Evolutionary conservation across 2,888 invertebrate species (phyloP), one percentile per base, ranked within the genome.

Genomic region (Frankliniella intonsa): DNA sequence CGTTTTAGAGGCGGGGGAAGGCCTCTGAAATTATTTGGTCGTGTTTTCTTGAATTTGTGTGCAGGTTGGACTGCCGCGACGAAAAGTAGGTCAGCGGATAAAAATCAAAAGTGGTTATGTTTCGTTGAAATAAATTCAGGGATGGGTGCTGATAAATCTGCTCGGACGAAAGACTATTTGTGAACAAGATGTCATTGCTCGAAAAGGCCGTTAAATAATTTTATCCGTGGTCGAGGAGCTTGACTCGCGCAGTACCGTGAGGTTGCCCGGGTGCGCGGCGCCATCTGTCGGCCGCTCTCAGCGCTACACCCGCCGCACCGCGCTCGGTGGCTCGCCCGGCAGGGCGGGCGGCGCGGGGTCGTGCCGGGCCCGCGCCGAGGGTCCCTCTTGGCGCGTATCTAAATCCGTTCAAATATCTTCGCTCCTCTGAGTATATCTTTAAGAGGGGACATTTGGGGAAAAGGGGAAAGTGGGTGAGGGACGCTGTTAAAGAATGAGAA

Each of bases 11-110:
- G 17, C 7, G 62, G n/a, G 62, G 62, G 62, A 10, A 7, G n/a
- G 62, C 0, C 19, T n/a, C n/a, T 62, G n/a, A 17, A 62, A 14
- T 62, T 62, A 62, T 1, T 76, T 25, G 22, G 22, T 9, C 3
- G 11, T 3, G 69, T 25, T 76, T 22, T 11, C 11, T 25, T 11
- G 25, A 76, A 76, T 62, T 62, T 62, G 11, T 7, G 62, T 0
- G 11, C 62, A n/a, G 25, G 22, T 76, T 10, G 25, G 12, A 12
- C 22, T 9, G 25, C 69, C 22, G 11, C 25, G 25, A 76, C 69
- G 25, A 22, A 22, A 76, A 76, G 69, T 76, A 76, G 69, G 69
- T 76, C 69, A 76, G 22, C 25, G 22, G 25, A 76, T 76, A 76
- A 76, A 76, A 76, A 22, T 25, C 22, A 76, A 25, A 76, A 25